Base-by-base conservation (phyloP, 1,140 invertebrate species). In the Pentalonia nigronervosa region DNA sequence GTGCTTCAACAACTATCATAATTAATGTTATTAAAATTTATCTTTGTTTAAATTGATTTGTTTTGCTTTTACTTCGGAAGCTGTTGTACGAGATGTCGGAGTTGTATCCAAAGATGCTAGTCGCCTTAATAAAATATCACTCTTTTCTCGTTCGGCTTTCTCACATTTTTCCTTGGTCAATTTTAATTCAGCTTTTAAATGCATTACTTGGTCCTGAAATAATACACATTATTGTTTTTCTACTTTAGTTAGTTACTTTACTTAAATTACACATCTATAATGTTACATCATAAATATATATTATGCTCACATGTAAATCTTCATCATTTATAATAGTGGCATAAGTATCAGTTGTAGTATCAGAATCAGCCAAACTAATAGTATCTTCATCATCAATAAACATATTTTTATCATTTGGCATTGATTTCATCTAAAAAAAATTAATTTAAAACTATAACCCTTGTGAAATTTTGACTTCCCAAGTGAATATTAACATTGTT, bases 61-160 rank as follows among this genome's bases (percentile, higher is more conserved):
- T 91, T 81, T 81, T 91, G 1, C 25, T 81, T 81, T 83, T 94
- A 96, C 96, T 95, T 97, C 97, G 14, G 97, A 96, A 41, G 96
- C 95, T 87, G 95, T 94, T 0, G 97, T 96, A 4, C 96, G 97
- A 93, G 97, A 97, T 94, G 96, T 96, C 3, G 97, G 96, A n/a
- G 96, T 96, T 0, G 97, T 97, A 94, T 98, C 97, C 95, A 98
- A 97, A 20, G 97, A 97, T 20, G 97, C 96, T 84, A 98, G 95
- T 94, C 97, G 96, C 94, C 97, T 95, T 36, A 98, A 95, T 87
- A 98, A 94, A 94, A 99, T 97, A 94, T 98, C 98, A 94, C 97
- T 98, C 94, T 98, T 98, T 94, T 98, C 98, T 93, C 97, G 97
- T 95, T 98, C 98, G 3, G 97, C 96, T 94, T 96, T 96, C 94